Percentiles rank a stretch among this genome's conserved stretches.
phyloP scores from a whole-genome alignment of 2,113 vertebrate genomes.

The Rhinogobius similis region DNA sequence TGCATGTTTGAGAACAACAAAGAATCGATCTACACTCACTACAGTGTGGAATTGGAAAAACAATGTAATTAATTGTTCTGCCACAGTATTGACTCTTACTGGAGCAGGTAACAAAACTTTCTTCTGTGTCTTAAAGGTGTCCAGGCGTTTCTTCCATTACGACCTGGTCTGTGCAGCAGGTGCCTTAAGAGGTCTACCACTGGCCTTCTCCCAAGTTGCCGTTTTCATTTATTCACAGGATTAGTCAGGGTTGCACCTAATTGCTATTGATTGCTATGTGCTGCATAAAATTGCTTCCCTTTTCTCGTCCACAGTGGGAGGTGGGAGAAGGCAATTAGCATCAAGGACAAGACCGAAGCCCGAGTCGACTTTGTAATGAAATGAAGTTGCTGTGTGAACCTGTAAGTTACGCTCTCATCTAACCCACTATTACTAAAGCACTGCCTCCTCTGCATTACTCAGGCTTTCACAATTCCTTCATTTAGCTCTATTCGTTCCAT shows the following conservation, averaged over 20 bases:
- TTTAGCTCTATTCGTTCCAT: conserved; percentile 9
- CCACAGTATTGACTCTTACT: conserved; percentile 38
- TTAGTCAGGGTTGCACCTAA: conserved; percentile 92
- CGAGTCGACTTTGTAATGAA: conserved; percentile 84
- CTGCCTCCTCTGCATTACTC: conserved; percentile 21
- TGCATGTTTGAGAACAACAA: conserved; percentile 37
- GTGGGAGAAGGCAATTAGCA: conserved; percentile 88
- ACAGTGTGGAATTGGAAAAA: conserved; percentile 46
- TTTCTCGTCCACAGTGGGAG: conserved; percentile 77
- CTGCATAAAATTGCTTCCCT: conserved; percentile 93
- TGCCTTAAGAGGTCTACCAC: conserved; percentile 50
- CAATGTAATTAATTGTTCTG: conserved; percentile 59
- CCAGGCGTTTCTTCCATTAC: background rate
- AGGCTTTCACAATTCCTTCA: conserved; percentile 12
- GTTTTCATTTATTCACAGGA: conserved; percentile 83
- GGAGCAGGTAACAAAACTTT: conserved; percentile 36
- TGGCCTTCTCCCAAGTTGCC: conserved; percentile 78
- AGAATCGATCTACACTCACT: conserved; percentile 39
- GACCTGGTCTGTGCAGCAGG: conserved; percentile 10
- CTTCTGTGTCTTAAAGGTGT: conserved; percentile 24
- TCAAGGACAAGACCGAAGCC: conserved; percentile 79
- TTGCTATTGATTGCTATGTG: conserved; percentile 93
- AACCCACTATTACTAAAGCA: conserved; percentile 40
- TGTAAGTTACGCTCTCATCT: conserved; percentile 69
- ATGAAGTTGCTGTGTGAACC: conserved; percentile 77